phyloP scores from a whole-genome alignment of 2,797 vertebrate genomes.

The Limnodromus scolopaceus region DNA sequence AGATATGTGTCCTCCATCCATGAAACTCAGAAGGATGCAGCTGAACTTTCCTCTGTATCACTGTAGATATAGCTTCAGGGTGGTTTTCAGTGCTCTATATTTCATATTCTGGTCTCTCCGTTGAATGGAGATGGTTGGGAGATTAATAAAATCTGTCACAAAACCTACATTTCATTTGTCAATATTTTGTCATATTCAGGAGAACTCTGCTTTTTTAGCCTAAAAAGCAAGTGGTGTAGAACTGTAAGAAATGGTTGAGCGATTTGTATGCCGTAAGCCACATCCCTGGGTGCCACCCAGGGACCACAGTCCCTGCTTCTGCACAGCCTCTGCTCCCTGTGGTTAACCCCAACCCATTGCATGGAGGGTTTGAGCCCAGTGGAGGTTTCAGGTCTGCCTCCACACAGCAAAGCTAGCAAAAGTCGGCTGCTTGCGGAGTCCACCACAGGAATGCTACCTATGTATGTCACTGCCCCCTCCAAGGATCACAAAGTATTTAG shows the following conservation, averaged over 20 bases:
- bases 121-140: neutral
- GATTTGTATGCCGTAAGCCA: rapidly evolving
- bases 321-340: neutral
- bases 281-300: neutral
- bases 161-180: neutral
- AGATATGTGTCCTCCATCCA: neutral
- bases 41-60: slow-evolving; percentile 7
- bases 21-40: neutral
- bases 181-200: neutral
- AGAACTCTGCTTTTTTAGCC: neutral
- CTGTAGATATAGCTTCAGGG: neutral
- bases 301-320: neutral
- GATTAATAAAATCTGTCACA: neutral
- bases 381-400: neutral
- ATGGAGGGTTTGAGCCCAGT: neutral
- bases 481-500: neutral
- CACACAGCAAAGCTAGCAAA: neutral
- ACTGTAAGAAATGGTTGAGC: neutral
- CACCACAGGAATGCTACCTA: slow-evolving; percentile 32
- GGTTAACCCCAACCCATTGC: neutral
- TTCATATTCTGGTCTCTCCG: neutral
- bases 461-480: neutral
- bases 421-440: neutral
- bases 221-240: neutral
- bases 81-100: slow-evolving; percentile 13